Evolutionary conservation across 2,113 vertebrate genomes (phyloP), one percentile per base, ranked within the genome.

Genomic region (Dunckerocampus dactyliophorus): DNA sequence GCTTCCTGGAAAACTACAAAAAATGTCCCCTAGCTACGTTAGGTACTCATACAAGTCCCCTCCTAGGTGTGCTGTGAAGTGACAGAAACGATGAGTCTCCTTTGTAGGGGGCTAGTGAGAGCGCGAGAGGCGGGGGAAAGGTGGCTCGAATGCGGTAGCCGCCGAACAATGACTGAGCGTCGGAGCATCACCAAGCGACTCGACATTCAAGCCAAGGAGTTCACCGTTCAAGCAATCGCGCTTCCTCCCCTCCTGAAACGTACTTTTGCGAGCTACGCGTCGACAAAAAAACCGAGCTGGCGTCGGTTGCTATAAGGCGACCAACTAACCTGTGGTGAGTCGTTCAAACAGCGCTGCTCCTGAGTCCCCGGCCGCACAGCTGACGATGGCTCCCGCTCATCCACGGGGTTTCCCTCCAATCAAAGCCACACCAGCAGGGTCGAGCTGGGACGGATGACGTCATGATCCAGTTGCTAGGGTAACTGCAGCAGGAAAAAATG

Each of bases 371-470:
- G 70, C 75, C 22, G 70, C 87, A 87, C 89, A 90, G 90, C 90
- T 91, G 91, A 90, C 59, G 87, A 63, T 90, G 84, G 74, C 88
- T 90, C 83, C 88, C 88, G 91, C 88, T 90, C 78, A 83, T 92
- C 89, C 91, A 95, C 94, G 93, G 94, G 93, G 94, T 93, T 95
- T 96, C 93, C 90, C 91, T 92, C 92, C 91, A 92, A 93, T 94
- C 91, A 90, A 78, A 85, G 79, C 73, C 77, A 62, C 73, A 75
- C 74, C 67, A 83, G 87, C 88, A 88, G 87, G 88, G 88, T 80
- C 77, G 59, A 87, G 79, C 89, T 76, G 89, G 91, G 90, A 87
- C 80, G 76, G 76, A 75, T 94, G 92, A 97, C 94, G 94, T 95
- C 93, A 94, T 43, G 91, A 11, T 1, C n/a, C 83, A 53, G 89